Percentiles rank a stretch among this genome's conserved stretches.
Evolutionary conservation across 2,888 invertebrate species (phyloP).

Genomic region (Melolontha melolontha): DNA sequence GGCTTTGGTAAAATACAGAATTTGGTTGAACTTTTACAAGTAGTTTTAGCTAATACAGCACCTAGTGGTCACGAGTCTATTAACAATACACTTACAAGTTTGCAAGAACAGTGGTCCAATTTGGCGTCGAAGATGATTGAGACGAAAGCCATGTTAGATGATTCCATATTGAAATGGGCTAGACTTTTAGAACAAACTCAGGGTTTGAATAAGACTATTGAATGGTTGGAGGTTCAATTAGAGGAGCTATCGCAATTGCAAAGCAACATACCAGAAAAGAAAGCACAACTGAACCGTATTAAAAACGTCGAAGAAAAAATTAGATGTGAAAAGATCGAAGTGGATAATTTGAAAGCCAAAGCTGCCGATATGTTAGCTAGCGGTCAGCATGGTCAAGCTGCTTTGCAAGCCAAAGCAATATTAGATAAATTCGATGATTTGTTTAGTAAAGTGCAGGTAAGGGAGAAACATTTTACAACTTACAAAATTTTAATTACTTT

Average conservation of each 20-base stretch:
- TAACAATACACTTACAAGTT: constrained; percentile 81
- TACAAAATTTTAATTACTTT: constrained; percentile 12
- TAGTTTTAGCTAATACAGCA: constrained; percentile 90
- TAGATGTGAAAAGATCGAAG: constrained; percentile 89
- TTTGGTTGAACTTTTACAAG: constrained; percentile 91
- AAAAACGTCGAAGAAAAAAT: constrained; percentile 90
- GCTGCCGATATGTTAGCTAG: constrained; percentile 87
- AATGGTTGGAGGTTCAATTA: constrained; percentile 80
- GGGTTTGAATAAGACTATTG: constrained; percentile 84
- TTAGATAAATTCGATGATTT: constrained; percentile 85
- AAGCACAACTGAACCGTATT: constrained; percentile 85
- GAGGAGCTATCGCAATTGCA: constrained; percentile 81
- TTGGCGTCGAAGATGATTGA: constrained; percentile 90
- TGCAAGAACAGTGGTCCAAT: constrained; percentile 93
- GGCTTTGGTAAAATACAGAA: constrained; percentile 90
- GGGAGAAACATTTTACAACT: constrained; percentile 19
- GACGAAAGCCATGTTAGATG: constrained; percentile 88
- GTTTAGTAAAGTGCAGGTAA: constrained; percentile 79
- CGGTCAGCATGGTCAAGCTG: constrained; percentile 86
- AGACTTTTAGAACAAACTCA: constrained; percentile 91
- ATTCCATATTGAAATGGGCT: constrained; percentile 92
- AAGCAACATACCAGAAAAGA: constrained; percentile 87
- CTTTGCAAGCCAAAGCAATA: constrained; percentile 86
- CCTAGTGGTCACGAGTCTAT: constrained; percentile 89
- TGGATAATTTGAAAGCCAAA: constrained; percentile 86